Base-by-base conservation (phyloP, 2,113 vertebrate species). In the Castor canadensis region DNA sequence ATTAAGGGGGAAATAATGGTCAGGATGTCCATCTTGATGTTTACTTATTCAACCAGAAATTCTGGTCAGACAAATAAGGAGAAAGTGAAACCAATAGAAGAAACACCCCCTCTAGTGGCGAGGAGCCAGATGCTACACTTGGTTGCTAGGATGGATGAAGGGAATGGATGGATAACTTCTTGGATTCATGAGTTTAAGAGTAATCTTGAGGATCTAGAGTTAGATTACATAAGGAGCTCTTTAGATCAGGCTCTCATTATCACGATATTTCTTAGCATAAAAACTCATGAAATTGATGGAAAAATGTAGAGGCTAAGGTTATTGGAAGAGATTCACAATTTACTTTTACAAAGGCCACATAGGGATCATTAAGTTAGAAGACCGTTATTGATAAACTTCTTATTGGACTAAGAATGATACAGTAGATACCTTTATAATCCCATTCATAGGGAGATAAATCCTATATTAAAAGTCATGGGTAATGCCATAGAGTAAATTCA, bases 81-180 rank as follows among this genome's bases (percentile, higher is more conserved):
- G 89, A 71, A 95, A 93, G 79, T 91, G 91, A 97, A 96, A 93
- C 96, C 89, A 81, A 11, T 67, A 91, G 91, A 91, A 96, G 92
- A 96, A 97, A 97, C 56, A 97, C 82, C 88, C 96, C 97, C 95
- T 97, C 97, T 97, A 97, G 97, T 97, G 97, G 97, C 91, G 19
- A 97, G 94, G 97, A 80, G 86, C 95, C 93, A 93, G 94, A 6
- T 94, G 64, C 94, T 91, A 30, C 35, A 66, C 49, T 87, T 85
- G 81, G 32, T 93, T 86, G 43, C 47, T 64, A 45, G 66, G 35
- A 5, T 79, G 73, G 79, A 56, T 85, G 67, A 86, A 7, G 28
- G 67, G 81, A 80, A n/a, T 66, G 58, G 69, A n/a, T 66, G 58
- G 69, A 38, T 26, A 11, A 28, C n/a, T 96, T 87, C 47, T 54